These are phyloP conservation scores for Amphipyra tragopoginis DNA, from an alignment of 2,888 invertebrate species.

Conservation along the genomic window DNA sequence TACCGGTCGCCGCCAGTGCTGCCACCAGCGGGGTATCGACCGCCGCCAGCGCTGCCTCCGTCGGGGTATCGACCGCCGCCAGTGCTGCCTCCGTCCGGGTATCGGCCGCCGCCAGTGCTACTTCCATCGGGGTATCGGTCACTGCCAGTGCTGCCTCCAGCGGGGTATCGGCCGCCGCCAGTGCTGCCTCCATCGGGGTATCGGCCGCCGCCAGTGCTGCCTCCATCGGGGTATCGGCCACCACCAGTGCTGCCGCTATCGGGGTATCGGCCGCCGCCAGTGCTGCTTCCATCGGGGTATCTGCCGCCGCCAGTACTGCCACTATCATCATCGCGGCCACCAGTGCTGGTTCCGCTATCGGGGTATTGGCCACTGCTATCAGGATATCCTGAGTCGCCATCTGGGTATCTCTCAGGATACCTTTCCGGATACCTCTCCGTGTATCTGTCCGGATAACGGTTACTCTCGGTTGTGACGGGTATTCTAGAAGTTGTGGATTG, in stretches of 20 bases:
- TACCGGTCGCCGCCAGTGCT: background rate
- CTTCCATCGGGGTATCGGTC: background rate
- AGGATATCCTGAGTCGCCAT: background rate
- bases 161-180: constrained; percentile 1
- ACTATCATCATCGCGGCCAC: constrained; percentile 1
- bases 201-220: background rate
- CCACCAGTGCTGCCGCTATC: background rate
- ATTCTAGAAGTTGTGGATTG: constrained; percentile 10
- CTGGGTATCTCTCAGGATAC: background rate
- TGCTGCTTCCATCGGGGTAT: background rate
- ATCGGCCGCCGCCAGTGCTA: background rate
- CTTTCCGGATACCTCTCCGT: background rate
- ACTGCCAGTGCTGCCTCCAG: background rate
- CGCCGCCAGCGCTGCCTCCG: background rate
- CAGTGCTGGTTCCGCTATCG: background rate
- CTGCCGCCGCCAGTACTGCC: background rate
- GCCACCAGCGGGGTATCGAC: background rate
- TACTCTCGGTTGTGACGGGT: constrained; percentile 22
- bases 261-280: background rate
- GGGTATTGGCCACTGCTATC: background rate
- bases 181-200: background rate
- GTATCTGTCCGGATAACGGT: constrained; percentile 1
- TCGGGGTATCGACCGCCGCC: background rate
- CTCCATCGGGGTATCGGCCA: background rate
- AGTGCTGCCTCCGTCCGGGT: background rate